phyloP scores from a whole-genome alignment of 2,797 vertebrate species.

The Rhincodon typus region DNA sequence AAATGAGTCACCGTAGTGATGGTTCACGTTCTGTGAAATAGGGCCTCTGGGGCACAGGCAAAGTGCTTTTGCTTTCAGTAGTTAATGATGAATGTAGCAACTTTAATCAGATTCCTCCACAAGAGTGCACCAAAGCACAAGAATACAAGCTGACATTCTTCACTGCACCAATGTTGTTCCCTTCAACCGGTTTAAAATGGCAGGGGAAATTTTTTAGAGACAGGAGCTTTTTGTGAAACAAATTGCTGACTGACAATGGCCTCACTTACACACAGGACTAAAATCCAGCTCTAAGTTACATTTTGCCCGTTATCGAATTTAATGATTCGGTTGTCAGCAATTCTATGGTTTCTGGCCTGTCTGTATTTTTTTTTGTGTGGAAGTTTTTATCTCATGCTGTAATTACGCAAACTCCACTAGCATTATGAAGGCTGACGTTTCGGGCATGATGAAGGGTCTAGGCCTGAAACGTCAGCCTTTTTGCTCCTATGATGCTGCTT shows the following conservation, averaged over 20 bases:
- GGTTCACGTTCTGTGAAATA: neutral
- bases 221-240: neutral
- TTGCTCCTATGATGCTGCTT: too few relatives aligned
- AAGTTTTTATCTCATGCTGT: neutral
- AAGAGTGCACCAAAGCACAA: neutral
- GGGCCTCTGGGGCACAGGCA: neutral
- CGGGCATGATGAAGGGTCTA: too few relatives aligned
- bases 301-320: neutral
- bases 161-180: neutral
- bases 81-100: too few relatives aligned
- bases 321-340: neutral
- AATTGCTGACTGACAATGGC: neutral
- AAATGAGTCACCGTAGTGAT: too few relatives aligned
- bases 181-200: neutral
- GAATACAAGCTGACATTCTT: neutral
- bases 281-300: neutral
- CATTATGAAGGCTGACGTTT: neutral
- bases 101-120: neutral
- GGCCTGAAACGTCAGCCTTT: too few relatives aligned
- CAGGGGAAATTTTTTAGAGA: neutral
- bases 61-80: slow-evolving; percentile 14
- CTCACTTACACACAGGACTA: too few relatives aligned
- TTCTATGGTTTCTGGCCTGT: neutral
- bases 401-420: neutral
- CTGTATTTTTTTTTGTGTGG: neutral